A percentile compares a stretch with the other conserved stretches of the same genome.
phyloP scores from a whole-genome alignment of 1,140 invertebrate species.

The Zelostemma sp. region DNA sequence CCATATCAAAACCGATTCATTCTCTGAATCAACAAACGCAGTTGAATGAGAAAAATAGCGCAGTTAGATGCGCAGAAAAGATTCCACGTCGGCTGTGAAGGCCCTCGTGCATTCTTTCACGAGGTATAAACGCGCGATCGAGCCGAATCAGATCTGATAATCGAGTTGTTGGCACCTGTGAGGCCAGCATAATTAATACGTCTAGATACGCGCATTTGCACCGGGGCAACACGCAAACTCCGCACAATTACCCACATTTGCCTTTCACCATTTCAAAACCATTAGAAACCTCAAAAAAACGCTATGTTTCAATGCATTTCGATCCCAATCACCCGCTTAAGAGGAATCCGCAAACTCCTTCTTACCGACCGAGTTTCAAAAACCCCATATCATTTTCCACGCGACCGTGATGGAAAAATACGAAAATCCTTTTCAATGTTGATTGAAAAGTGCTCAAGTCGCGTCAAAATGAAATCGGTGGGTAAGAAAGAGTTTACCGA shows the following conservation, averaged over 20 bases:
- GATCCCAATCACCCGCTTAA: no score
- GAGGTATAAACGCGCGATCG: conserved; percentile 57
- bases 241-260: conserved; percentile 1
- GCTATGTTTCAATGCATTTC: no score
- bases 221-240: conserved; percentile 25
- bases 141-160: conserved; percentile 66
- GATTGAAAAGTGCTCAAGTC: no score
- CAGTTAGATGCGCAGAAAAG: conserved; percentile 39
- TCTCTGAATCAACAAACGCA: conserved; percentile 48
- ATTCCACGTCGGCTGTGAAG: conserved; percentile 41
- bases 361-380: no score
- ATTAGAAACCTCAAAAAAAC: background rate
- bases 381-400: no score
- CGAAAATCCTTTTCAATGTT: no score
- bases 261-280: background rate
- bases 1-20: conserved; percentile 32
- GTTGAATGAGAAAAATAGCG: conserved; percentile 27
- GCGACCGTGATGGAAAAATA: no score
- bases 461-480: no score
- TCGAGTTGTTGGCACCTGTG: conserved; percentile 69
- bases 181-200: conserved; percentile 66
- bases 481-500: no score
- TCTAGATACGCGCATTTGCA: conserved; percentile 37
- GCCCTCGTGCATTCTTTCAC: conserved; percentile 39
- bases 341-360: no score